Evolutionary conservation across 2,797 vertebrate species (phyloP).

Genomic region (Pipistrellus kuhlii): DNA sequence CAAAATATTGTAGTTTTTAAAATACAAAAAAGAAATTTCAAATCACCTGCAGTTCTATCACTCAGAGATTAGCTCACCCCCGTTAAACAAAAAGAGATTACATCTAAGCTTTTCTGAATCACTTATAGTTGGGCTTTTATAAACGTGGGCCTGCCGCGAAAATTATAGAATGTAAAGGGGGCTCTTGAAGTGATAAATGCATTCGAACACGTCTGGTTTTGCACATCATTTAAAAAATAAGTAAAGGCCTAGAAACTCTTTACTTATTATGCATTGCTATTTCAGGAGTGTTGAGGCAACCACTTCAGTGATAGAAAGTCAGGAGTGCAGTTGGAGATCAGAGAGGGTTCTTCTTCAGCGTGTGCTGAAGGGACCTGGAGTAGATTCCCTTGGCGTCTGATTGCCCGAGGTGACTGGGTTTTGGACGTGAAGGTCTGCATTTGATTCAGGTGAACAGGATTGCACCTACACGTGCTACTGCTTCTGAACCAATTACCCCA

Average conservation of each 20-base stretch:
- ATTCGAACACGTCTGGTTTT: neutral
- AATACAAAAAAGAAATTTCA: neutral
- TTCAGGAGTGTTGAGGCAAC: neutral
- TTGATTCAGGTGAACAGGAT: neutral
- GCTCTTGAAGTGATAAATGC: neutral
- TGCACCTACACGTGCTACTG: rapidly evolving
- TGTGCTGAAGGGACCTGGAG: neutral
- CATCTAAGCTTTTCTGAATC: neutral
- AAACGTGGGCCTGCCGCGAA: neutral
- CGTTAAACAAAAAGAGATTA: neutral
- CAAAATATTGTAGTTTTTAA: neutral
- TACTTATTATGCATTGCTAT: neutral
- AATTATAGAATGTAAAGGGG: neutral
- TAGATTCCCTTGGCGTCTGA: neutral
- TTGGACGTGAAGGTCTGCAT: neutral
- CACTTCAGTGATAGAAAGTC: neutral
- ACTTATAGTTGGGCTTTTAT: neutral
- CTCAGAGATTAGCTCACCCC: neutral
- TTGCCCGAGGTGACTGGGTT: neutral
- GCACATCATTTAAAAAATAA: neutral
- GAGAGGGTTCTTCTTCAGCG: neutral
- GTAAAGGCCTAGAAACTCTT: too few species aligned
- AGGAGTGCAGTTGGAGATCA: neutral
- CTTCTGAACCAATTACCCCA: neutral
- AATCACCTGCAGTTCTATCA: neutral